Evolutionary conservation across 64 coral and sea anemone species (phyloP).

Genomic region (Hydrozoanthus tunicans): DNA sequence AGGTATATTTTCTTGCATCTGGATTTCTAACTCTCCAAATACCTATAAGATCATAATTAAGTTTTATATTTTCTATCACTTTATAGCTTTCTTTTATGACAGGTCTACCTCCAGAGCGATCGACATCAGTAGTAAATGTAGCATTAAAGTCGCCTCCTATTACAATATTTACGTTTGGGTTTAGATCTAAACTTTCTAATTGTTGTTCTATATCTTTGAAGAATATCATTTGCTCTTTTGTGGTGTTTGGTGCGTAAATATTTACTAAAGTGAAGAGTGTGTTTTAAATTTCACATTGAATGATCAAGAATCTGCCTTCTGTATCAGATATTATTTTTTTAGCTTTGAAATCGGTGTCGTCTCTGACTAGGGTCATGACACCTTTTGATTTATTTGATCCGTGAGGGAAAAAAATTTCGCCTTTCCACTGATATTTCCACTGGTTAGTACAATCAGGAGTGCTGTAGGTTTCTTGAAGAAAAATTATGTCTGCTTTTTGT

Average conservation of each 20-base stretch:
- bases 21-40: not conserved
- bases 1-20: not conserved
- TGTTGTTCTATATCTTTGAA: not conserved
- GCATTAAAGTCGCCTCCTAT: not conserved
- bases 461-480: slow-evolving; percentile 12
- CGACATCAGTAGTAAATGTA: not conserved
- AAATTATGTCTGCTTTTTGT: slow-evolving; percentile 23
- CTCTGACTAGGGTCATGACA: not conserved
- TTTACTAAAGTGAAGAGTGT: not conserved
- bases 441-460: not conserved
- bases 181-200: not conserved
- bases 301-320: slow-evolving; percentile 7
- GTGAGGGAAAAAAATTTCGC: not conserved
- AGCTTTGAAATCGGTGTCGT: not conserved
- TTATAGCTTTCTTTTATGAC: not conserved
- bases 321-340: not conserved
- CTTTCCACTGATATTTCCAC: not conserved
- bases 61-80: not conserved
- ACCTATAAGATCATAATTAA: not conserved
- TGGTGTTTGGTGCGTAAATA: slow-evolving; percentile 22
- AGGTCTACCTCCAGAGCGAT: not conserved
- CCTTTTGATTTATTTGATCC: slow-evolving; percentile 23
- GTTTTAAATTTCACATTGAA: not conserved
- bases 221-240: not conserved
- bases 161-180: not conserved